Percentiles rank a stretch among this genome's conserved stretches.
phyloP scores from a whole-genome alignment of 2,113 vertebrate species.

The Pampusana beccarii region DNA sequence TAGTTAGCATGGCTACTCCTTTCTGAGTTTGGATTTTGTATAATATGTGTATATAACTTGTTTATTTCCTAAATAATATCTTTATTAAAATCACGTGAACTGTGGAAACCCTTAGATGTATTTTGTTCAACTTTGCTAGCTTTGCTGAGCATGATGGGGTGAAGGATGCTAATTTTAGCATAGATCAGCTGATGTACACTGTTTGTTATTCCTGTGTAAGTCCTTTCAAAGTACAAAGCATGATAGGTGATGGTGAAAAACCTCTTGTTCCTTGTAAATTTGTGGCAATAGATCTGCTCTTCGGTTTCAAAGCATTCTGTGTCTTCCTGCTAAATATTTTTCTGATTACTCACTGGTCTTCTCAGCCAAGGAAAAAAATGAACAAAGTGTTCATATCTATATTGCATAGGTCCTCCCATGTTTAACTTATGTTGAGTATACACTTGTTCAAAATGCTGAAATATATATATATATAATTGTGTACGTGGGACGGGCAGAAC shows the following conservation, averaged over 20 bases:
- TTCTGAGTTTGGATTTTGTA: neutral
- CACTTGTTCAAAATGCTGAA: neutral
- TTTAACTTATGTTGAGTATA: neutral
- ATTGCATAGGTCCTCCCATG: neutral
- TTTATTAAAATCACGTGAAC: neutral
- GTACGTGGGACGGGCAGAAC: neutral
- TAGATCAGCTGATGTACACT: constrained; percentile 1
- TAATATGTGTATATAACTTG: neutral
- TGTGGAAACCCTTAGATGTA: neutral
- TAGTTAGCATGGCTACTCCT: neutral
- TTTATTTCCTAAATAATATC: neutral
- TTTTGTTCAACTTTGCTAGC: neutral
- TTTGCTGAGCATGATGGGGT: neutral
- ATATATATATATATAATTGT: neutral
- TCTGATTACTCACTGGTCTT: neutral
- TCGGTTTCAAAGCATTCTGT: neutral
- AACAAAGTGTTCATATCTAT: neutral
- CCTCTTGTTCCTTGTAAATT: neutral
- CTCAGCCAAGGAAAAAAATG: neutral
- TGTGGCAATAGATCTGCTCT: neutral
- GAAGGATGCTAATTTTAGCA: constrained; percentile 30
- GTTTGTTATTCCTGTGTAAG: constrained; percentile 2
- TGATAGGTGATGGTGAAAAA: neutral
- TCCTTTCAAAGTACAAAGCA: neutral
- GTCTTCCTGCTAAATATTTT: neutral